phyloP scores from a whole-genome alignment of 1,140 invertebrate genomes.

The Oscheius sp. region DNA sequence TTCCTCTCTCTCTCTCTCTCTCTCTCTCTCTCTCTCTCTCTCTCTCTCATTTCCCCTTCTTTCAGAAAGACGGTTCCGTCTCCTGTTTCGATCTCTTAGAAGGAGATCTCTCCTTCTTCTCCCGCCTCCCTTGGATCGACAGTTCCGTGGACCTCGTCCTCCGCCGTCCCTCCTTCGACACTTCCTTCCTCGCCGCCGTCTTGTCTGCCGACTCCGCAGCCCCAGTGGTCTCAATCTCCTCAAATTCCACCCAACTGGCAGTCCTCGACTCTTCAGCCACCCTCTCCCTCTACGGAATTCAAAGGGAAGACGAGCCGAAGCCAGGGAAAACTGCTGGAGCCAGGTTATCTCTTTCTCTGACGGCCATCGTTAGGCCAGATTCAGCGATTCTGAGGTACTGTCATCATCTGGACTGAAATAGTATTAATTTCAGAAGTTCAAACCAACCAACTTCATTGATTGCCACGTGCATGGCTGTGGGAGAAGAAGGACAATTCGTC shows the following conservation, averaged over 20 bases:
- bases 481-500: neutral
- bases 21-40: neutral
- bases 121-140: neutral
- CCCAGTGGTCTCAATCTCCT: neutral
- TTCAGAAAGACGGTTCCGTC: constrained; percentile 7
- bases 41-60: too few species aligned
- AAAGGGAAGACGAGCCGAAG: neutral
- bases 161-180: constrained; percentile 15
- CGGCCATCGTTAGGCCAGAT: neutral
- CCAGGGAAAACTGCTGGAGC: neutral
- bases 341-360: neutral
- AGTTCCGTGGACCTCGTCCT: neutral
- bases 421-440: too few species aligned
- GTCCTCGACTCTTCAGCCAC: neutral
- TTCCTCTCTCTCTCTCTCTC: too few species aligned
- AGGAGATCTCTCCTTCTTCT: neutral
- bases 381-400: neutral
- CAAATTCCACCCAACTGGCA: neutral
- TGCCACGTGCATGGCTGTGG: neutral
- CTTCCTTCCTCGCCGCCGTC: neutral
- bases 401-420: too few species aligned
- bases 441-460: neutral
- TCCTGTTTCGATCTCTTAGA: constrained; percentile 1
- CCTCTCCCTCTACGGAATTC: neutral
- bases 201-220: neutral